Evolutionary conservation across 2,888 invertebrate species (phyloP), one percentile per base, ranked within the genome.

Genomic region (Octodonta nipae): DNA sequence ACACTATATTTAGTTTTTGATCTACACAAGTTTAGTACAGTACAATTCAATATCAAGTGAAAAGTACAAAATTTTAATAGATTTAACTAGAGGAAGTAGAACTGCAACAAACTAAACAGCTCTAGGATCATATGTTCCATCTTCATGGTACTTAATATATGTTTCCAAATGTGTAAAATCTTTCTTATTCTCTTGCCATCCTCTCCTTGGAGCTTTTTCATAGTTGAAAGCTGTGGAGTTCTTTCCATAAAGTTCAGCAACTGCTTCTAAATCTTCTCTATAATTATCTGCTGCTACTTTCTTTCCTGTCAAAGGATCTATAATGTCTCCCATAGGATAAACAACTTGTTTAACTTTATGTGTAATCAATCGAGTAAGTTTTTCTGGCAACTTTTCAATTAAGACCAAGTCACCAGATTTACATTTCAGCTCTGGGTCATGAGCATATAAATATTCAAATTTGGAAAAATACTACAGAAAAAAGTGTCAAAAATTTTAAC

Each of bases 391-490:
- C 43, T 73, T 71, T 56, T 83, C 71, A 43, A 88, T 77, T 8
- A 89, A 64, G 3, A 86, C 86, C 27, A 84, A 67, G 52, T 89
- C 89, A 2, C 88, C 88, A 6, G 77, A 71, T 63, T 85, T 85
- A 53, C 84, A 85, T 28, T 68, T 51, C 46, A 78, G 76, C 2
- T 76, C 55, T 0, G 85, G 84, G 65, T 89, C 88, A 52, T 80
- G 68, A 22, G 84, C 87, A 51, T 78, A 85, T 37, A 75, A 64
- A 45, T 71, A 76, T 42, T 78, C 73, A 42, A 75, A 71, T 57
- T 79, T 77, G 42, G 69, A 68, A 51, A 87, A 88, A 55, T 85
- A 85, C 87, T 87, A 25, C 30, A 34, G 30, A 45, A 32, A 2
- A n/a, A 26, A 24, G 13, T 10, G 4, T 15, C 28, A 14, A 29